Conservation (phyloP, 2,797 vertebrate species). For the Craterocephalus amniculus region DNA sequence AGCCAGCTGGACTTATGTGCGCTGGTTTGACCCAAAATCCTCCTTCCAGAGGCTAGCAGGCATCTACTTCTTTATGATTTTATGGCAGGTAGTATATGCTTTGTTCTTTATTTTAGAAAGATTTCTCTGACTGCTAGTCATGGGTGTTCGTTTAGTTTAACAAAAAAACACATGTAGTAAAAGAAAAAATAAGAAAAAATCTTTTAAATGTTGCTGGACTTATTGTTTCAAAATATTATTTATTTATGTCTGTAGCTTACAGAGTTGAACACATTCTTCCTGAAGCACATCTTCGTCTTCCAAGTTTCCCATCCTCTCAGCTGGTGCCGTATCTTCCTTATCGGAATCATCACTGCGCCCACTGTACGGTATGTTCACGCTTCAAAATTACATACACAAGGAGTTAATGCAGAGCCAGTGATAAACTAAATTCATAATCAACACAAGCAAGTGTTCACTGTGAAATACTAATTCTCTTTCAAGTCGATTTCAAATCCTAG, state of each 20-base stretch:
- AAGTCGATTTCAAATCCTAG: background rate
- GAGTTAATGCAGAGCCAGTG: background rate
- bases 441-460: background rate
- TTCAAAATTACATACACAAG: background rate
- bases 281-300: constrained; percentile 98
- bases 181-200: background rate
- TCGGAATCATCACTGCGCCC: constrained; percentile 94
- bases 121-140: background rate
- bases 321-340: constrained; percentile 93
- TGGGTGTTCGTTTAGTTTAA: background rate
- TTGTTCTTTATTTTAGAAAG: constrained; percentile 1
- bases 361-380: constrained; percentile 89
- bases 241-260: constrained; percentile 85
- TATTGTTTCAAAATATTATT: background rate
- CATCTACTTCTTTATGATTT: constrained; percentile 97
- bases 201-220: background rate
- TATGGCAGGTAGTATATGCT: constrained; percentile 89
- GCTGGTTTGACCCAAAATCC: constrained; percentile 97
- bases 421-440: constrained; percentile 6
- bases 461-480: background rate
- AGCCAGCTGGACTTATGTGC: constrained; percentile 95
- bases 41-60: constrained; percentile 94
- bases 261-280: constrained; percentile 96
- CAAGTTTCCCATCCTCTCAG: constrained; percentile 94
- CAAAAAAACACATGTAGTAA: background rate